These are phyloP conservation scores for Aphrophora alni DNA, from an alignment of 2,888 invertebrate species.

Conservation along the genomic window DNA sequence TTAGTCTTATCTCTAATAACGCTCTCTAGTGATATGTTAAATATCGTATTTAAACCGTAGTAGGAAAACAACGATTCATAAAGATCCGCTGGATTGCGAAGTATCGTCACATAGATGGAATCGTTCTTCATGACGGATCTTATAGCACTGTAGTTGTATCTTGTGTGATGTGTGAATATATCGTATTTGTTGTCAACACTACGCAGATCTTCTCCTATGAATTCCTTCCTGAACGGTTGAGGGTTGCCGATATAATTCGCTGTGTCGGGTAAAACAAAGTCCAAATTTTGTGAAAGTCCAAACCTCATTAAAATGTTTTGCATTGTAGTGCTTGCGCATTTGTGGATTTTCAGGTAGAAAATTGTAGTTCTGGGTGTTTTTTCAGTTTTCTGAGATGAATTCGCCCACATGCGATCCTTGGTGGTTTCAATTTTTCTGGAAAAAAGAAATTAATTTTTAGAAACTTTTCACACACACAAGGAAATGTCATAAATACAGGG, in stretches of 20 bases:
- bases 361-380: constrained; percentile 38
- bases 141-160: constrained; percentile 44
- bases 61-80: constrained; percentile 48
- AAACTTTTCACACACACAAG: no score
- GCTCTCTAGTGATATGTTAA: constrained; percentile 26
- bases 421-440: background rate
- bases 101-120: constrained; percentile 47
- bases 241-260: constrained; percentile 49
- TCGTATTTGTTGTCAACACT: constrained; percentile 46
- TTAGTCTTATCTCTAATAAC: constrained; percentile 15
- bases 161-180: constrained; percentile 50
- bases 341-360: constrained; percentile 51
- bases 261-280: constrained; percentile 46
- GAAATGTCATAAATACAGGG: no score
- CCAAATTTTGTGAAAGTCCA: constrained; percentile 44
- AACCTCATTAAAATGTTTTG: constrained; percentile 51
- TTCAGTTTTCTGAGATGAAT: background rate
- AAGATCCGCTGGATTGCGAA: constrained; percentile 46
- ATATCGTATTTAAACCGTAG: constrained; percentile 42
- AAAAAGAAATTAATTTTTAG: no score
- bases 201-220: constrained; percentile 39
- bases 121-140: constrained; percentile 46
- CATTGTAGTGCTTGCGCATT: constrained; percentile 50
- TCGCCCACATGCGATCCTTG: background rate
- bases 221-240: constrained; percentile 34